phyloP scores from a whole-genome alignment of 2,113 vertebrate species.

The Terrapene triunguis region DNA sequence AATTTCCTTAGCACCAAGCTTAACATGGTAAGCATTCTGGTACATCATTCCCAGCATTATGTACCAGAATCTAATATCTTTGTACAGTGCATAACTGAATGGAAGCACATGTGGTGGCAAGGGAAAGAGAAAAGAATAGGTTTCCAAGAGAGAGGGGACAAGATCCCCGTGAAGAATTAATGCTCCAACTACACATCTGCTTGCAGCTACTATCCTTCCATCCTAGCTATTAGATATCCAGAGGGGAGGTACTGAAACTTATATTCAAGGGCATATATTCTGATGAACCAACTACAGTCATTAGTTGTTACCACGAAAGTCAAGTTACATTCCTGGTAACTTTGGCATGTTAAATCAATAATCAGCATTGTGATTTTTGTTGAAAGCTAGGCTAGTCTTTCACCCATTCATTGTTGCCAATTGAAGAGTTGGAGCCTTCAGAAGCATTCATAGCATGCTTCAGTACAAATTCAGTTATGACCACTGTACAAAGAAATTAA shows the following conservation, averaged over 20 bases:
- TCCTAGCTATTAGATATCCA: neutral
- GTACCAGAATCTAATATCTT: neutral
- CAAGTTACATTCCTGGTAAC: neutral
- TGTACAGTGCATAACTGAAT: neutral
- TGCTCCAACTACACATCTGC: fast-evolving
- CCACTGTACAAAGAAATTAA: neutral
- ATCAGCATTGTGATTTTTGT: neutral
- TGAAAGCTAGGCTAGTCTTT: neutral
- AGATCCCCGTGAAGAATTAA: neutral
- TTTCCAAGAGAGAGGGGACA: neutral
- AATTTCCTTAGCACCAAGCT: neutral
- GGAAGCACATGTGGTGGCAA: neutral
- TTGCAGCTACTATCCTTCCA: neutral
- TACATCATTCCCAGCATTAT: fast-evolving
- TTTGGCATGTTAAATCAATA: neutral
- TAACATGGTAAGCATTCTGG: fast-evolving
- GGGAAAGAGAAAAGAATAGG: fast-evolving
- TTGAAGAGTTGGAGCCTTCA: neutral
- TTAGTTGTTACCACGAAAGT: neutral
- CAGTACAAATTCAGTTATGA: neutral
- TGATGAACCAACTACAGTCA: no score
- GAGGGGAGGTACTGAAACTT: neutral
- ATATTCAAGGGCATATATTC: neutral
- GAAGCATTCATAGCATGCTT: neutral
- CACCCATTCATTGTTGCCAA: fast-evolving